phyloP scores from a whole-genome alignment of 2,888 invertebrate genomes.

The Micropterix aruncella region DNA sequence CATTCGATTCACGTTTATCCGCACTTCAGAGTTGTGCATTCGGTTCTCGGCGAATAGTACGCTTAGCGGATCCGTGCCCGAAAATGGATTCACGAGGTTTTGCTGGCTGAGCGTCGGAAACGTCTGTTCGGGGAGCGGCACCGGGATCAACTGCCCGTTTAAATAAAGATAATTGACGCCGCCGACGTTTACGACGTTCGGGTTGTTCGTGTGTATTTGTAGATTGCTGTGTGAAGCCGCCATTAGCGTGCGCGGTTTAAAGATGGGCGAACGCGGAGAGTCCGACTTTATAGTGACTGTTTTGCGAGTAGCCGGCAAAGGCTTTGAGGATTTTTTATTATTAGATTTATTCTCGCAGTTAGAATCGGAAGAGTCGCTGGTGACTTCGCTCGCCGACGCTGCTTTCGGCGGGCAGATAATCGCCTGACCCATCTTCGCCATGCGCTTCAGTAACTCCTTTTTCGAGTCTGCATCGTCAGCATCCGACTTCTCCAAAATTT shows the following conservation, averaged over 20 bases:
- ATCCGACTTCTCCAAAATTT: not conserved
- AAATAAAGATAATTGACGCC: not conserved
- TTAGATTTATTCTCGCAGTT: not conserved
- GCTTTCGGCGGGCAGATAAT: not conserved
- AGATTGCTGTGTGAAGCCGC: not conserved
- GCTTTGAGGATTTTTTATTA: not conserved
- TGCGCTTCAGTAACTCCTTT: not conserved
- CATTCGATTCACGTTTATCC: slow-evolving; percentile 41
- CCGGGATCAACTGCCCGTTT: not conserved
- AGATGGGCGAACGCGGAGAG: not conserved
- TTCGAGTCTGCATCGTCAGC: not conserved
- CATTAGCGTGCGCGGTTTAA: not conserved
- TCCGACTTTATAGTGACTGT: not conserved
- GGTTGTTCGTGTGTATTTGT: not conserved
- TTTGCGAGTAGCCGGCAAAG: not conserved
- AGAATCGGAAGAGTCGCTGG: not conserved
- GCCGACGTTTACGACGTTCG: not conserved
- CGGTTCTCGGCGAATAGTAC: slow-evolving; percentile 39
- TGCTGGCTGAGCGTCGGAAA: not conserved
- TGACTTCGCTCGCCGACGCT: not conserved
- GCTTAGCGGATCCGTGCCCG: slow-evolving; percentile 22
- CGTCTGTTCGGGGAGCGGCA: not conserved
- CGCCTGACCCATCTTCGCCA: not conserved
- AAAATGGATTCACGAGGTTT: not conserved
- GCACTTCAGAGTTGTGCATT: slow-evolving; percentile 43